These are phyloP conservation scores for Enteromius treurensis DNA, from an alignment of 2,797 vertebrate genomes.

Conservation along the genomic window DNA sequence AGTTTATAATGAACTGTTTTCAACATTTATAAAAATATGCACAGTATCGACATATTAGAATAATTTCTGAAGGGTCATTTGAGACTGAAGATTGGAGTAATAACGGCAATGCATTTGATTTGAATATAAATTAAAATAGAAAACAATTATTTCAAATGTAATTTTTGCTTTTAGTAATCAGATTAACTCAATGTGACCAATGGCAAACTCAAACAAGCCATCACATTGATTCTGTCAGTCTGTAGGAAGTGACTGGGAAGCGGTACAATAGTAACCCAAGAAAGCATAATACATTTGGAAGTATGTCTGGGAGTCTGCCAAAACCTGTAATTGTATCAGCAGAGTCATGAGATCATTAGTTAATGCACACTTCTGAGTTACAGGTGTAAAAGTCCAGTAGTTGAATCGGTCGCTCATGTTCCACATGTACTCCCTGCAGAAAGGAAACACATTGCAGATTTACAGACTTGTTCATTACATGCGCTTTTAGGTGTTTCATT, in stretches of 20 bases:
- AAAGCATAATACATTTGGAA: slow-evolving; percentile 63
- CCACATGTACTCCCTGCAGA: slow-evolving; percentile 12
- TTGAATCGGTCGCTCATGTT: slow-evolving; percentile 54
- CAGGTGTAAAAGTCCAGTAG: slow-evolving; percentile 65
- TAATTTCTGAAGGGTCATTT: not conserved
- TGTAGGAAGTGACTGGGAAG: slow-evolving; percentile 42
- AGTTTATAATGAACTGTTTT: not conserved
- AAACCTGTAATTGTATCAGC: slow-evolving; percentile 61
- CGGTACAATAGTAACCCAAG: slow-evolving; percentile 62
- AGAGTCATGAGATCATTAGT: slow-evolving; percentile 69
- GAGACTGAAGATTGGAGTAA: not conserved
- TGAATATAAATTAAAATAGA: not conserved
- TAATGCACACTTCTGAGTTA: slow-evolving; percentile 61
- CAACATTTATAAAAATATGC: not conserved
- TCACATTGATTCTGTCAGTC: slow-evolving; percentile 47
- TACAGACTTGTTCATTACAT: not conserved
- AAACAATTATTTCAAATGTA: slow-evolving; percentile 63
- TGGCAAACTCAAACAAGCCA: slow-evolving; percentile 54
- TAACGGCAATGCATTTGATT: not conserved
- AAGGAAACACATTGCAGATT: not conserved
- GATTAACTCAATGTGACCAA: slow-evolving; percentile 70
- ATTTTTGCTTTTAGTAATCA: slow-evolving; percentile 74
- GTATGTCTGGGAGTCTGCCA: slow-evolving; percentile 59
- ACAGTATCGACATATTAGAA: not conserved
- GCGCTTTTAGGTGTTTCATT: not conserved